Evolutionary conservation across 2,113 vertebrate genomes (phyloP), one percentile per base, ranked within the genome.

Genomic region (Theristicus caerulescens): DNA sequence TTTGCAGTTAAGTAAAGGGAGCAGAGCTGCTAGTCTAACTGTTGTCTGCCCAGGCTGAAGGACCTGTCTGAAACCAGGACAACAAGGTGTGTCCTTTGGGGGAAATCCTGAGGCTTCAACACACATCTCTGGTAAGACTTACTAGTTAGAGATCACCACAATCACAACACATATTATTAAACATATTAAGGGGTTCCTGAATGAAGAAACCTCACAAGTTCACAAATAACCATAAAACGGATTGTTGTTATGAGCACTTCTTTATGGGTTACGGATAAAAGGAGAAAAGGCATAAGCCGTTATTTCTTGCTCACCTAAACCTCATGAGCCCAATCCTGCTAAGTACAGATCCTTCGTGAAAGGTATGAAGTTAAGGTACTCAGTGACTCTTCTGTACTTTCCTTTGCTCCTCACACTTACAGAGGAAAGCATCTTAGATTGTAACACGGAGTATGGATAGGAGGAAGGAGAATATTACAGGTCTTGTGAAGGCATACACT

Each of bases 111-210:
- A 94, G 25, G 46, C 34, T 83, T 67, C 62, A 72, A 34, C 32
- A 57, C 54, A 34, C 0, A 0, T 8, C 31, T 65, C 49, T 82
- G 21, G 29, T n/a, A 79, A 21, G 24, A 55, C 18, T 80, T 38
- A 18, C 9, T 32, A 78, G 21, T 36, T 54, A 74, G 59, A 80
- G 36, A 57, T 7, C 44, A 38, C 25, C 31, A 80, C 1, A 16
- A 47, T 44, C 47, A 81, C 34, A 78, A 52, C 32, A 80, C 6
- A 26, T 14, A 21, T 8, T 61, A 51, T 26, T 79, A 77, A 93
- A 76, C 2, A 21, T n/a, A 46, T 8, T 31, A 61, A 69, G 8
- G 20, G 25, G 9, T n/a, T 61, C 27, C 36, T 54, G 27, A 72
- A 82, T 24, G 31, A 90, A 79, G 49, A 90, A 88, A 80, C 8